Evolutionary conservation across 2,888 invertebrate genomes (phyloP).

Genomic region (Pseudococcus viburni): DNA sequence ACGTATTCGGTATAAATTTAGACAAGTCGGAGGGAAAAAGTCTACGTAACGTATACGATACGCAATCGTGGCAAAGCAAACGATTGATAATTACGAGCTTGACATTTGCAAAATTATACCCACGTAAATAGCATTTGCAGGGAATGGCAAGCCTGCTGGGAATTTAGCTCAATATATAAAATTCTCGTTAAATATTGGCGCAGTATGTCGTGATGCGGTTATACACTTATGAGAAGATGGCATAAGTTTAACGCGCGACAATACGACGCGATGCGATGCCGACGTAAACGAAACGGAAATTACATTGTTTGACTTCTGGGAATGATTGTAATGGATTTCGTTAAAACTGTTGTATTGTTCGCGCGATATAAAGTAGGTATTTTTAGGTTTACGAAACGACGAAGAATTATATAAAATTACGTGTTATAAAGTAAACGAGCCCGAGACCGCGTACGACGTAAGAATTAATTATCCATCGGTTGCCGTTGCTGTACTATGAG

Average conservation of each 20-base stretch:
- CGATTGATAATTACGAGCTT: not conserved
- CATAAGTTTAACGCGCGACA: not conserved
- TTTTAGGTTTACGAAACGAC: not conserved
- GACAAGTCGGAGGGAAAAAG: not conserved
- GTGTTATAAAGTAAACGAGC: not conserved
- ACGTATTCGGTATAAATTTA: not conserved
- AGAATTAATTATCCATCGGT: conserved; percentile 24
- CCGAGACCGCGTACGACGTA: not conserved
- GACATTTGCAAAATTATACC: not conserved
- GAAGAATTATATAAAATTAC: conserved; percentile 6
- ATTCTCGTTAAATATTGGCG: not conserved
- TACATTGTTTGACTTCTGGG: conserved; percentile 1
- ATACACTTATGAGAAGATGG: not conserved
- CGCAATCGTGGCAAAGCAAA: not conserved
- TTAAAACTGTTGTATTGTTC: not conserved
- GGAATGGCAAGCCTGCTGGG: not conserved
- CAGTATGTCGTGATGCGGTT: too few species aligned
- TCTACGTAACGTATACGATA: too few species aligned
- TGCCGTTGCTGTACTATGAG: not conserved
- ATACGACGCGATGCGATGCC: not conserved
- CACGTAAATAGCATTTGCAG: too few species aligned
- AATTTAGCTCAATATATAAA: not conserved
- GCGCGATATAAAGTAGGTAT: not conserved
- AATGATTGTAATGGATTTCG: conserved; percentile 6
- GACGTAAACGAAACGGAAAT: conserved; percentile 1